Evolutionary conservation across 2,797 vertebrate species (phyloP).

Genomic region (Intellagama lesueurii): DNA sequence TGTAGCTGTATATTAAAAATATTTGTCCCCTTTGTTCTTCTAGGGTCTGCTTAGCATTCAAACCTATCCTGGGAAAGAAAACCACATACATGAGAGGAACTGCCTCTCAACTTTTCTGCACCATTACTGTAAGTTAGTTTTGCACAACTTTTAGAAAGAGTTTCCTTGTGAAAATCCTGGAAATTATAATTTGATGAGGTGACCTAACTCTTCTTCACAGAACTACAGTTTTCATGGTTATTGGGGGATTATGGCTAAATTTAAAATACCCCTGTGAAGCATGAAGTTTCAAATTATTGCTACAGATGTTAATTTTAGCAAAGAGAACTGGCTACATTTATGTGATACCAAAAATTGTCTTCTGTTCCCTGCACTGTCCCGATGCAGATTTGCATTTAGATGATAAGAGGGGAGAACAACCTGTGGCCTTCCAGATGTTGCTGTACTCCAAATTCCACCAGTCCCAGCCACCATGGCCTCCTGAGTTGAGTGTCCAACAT

Average conservation of each 20-base stretch:
- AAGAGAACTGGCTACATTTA: conserved; percentile 16
- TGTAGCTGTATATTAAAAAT: conserved; percentile 41
- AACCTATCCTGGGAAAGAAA: neutral
- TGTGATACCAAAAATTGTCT: conserved; percentile 10
- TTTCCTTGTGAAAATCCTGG: neutral
- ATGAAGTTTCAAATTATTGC: neutral
- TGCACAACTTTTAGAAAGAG: neutral
- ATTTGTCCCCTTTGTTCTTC: conserved; percentile 27
- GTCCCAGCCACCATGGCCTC: neutral
- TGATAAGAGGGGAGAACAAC: neutral
- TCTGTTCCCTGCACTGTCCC: conserved; percentile 5
- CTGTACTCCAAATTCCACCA: neutral
- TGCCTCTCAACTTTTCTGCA: conserved; percentile 19
- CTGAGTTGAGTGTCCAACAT: neutral
- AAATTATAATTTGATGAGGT: neutral
- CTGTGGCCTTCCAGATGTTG: neutral
- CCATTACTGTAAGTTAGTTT: neutral
- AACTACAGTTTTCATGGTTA: neutral
- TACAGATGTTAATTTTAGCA: conserved; percentile 21
- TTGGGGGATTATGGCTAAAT: neutral
- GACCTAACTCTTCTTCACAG: neutral
- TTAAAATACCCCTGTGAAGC: neutral
- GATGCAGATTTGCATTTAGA: conserved; percentile 36
- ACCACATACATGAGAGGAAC: neutral
- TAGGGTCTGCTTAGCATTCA: conserved; percentile 20